These are phyloP conservation scores for Indri indri DNA, from an alignment of 2,113 vertebrate genomes.

Conservation along the genomic window DNA sequence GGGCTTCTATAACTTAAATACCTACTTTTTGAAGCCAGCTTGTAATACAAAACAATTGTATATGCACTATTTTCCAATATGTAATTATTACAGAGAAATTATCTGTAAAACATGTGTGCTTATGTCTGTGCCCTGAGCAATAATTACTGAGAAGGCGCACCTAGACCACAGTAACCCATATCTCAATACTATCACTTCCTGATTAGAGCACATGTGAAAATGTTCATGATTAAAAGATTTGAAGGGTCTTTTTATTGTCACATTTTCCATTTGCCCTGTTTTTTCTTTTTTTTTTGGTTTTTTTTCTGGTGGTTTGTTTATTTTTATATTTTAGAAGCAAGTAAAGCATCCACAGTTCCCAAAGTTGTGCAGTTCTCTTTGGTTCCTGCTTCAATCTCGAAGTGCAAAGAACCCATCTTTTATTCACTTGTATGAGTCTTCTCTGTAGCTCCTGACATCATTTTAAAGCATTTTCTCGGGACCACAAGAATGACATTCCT, in stretches of 20 bases:
- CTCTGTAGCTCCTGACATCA: constrained; percentile 19
- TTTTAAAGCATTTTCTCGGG: constrained; percentile 59
- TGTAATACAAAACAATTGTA: background rate
- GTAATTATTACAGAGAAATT: background rate
- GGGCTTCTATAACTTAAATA: background rate
- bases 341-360: background rate
- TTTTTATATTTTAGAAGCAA: constrained; percentile 34
- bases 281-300: too few relatives aligned
- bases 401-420: constrained; percentile 51
- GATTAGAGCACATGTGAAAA: background rate
- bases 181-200: background rate
- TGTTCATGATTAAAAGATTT: background rate
- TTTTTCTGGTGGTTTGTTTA: background rate
- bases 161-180: background rate
- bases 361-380: background rate
- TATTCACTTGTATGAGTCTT: constrained; percentile 51
- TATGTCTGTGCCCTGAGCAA: background rate
- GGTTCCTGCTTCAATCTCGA: background rate
- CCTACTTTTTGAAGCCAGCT: background rate
- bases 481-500: constrained; percentile 59
- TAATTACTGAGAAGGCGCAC: background rate
- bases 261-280: background rate
- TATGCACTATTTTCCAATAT: background rate
- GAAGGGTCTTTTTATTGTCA: background rate
- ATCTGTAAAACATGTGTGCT: background rate